Percentiles rank a stretch among this genome's conserved stretches.
phyloP scores from a whole-genome alignment of 2,888 invertebrate species.

The Drosophila antonietae region DNA sequence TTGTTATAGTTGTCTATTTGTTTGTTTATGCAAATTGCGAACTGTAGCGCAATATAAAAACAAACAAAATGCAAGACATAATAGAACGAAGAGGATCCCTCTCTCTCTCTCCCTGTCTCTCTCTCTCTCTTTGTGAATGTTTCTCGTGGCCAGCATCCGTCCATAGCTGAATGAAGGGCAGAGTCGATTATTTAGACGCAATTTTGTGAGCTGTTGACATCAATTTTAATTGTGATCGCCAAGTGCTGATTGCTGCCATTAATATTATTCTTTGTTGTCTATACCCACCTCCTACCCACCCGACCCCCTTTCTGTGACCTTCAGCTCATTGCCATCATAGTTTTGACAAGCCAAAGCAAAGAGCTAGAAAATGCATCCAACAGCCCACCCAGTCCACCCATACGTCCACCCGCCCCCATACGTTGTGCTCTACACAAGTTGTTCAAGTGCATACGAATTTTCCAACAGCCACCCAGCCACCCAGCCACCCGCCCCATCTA shows the following conservation, averaged over 20 bases:
- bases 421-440: constrained; percentile 11
- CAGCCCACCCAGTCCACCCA: background rate
- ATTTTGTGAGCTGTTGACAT: constrained; percentile 74
- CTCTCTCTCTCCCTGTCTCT: background rate
- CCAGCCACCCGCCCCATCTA: background rate
- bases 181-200: constrained; percentile 49
- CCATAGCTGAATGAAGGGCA: constrained; percentile 33
- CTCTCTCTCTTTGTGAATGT: background rate
- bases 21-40: constrained; percentile 72
- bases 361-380: constrained; percentile 32
- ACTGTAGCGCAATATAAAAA: constrained; percentile 34
- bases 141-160: background rate
- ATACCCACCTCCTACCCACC: background rate
- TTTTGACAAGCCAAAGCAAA: constrained; percentile 47
- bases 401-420: background rate
- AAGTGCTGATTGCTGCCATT: constrained; percentile 52
- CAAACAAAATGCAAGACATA: constrained; percentile 24
- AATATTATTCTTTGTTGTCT: constrained; percentile 35
- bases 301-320: constrained; percentile 31
- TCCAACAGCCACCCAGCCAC: constrained; percentile 4
- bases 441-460: constrained; percentile 55
- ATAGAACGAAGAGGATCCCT: constrained; percentile 23
- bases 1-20: constrained; percentile 30
- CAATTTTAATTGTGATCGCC: constrained; percentile 73
- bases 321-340: constrained; percentile 54